A percentile compares a stretch with the other conserved stretches of the same genome.
Evolutionary conservation across 2,113 vertebrate genomes (phyloP).

Genomic region (Sardina pilchardus): DNA sequence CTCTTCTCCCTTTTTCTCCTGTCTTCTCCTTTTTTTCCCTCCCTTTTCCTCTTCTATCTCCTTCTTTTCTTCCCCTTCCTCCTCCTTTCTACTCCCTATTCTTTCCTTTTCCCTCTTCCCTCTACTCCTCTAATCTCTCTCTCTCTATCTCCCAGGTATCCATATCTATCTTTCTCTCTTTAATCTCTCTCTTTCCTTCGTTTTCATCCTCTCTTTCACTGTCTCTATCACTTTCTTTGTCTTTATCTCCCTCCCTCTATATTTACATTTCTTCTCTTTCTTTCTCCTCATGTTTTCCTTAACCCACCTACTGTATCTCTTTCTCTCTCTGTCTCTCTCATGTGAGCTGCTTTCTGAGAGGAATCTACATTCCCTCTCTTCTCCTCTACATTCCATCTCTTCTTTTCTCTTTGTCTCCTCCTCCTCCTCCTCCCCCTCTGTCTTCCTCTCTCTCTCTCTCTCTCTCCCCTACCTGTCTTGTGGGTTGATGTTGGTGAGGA

Average conservation of each 20-base stretch:
- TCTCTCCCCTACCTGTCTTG: background rate
- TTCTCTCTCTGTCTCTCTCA: constrained; percentile 21
- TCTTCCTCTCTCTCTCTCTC: background rate
- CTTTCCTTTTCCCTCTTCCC: too few relatives aligned
- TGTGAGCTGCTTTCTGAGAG: too few relatives aligned
- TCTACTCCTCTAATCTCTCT: background rate
- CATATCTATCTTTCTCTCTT: background rate
- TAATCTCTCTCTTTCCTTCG: background rate
- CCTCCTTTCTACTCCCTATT: background rate
- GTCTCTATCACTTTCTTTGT: background rate
- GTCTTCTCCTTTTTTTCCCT: background rate
- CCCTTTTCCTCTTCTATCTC: too few relatives aligned
- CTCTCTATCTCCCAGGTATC: background rate
- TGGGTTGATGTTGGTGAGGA: background rate
- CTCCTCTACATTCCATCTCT: background rate
- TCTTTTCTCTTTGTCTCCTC: too few relatives aligned
- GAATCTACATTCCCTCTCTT: background rate
- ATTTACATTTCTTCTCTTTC: too few relatives aligned
- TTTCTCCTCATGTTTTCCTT: constrained; percentile 49
- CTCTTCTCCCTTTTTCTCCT: constrained; percentile 53
- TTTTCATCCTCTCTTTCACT: background rate
- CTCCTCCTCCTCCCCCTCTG: background rate
- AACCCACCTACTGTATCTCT: constrained; percentile 55
- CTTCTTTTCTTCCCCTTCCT: too few relatives aligned
- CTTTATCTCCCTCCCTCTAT: background rate